A percentile compares a stretch with the other conserved stretches of the same genome.
phyloP scores from a whole-genome alignment of 1,140 invertebrate species.

The Drosophila obscura region DNA sequence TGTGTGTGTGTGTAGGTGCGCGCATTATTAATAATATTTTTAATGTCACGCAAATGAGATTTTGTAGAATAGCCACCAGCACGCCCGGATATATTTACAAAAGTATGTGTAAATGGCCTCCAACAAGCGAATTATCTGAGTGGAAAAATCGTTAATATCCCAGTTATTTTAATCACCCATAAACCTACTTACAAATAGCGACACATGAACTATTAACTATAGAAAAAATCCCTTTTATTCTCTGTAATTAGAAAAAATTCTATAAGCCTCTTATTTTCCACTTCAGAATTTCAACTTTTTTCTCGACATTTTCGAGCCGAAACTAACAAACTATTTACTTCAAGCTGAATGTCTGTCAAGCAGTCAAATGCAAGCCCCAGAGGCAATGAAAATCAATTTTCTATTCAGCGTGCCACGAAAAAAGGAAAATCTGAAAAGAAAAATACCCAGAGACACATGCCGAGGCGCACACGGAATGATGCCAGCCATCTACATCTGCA shows the following conservation, averaged over 20 bases:
- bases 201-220: not conserved
- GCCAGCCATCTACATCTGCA: conserved; percentile 14
- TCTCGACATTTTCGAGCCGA: conserved; percentile 15
- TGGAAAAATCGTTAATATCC: too few relatives aligned
- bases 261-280: not conserved
- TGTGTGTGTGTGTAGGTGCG: too few relatives aligned
- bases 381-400: conserved; percentile 76
- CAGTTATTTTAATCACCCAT: too few relatives aligned
- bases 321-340: conserved; percentile 23
- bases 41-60: too few relatives aligned
- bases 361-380: conserved; percentile 56
- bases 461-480: conserved; percentile 43
- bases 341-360: conserved; percentile 31
- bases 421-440: conserved; percentile 6
- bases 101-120: too few relatives aligned
- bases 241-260: not conserved
- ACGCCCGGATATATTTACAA: too few relatives aligned
- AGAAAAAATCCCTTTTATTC: not conserved
- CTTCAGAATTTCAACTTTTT: not conserved
- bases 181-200: too few relatives aligned
- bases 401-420: conserved; percentile 42
- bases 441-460: conserved; percentile 70
- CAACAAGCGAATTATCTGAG: too few relatives aligned
- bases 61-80: too few relatives aligned
- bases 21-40: too few relatives aligned